Conservation (phyloP, 2,113 vertebrate genomes). For the Mustela lutreola region DNA sequence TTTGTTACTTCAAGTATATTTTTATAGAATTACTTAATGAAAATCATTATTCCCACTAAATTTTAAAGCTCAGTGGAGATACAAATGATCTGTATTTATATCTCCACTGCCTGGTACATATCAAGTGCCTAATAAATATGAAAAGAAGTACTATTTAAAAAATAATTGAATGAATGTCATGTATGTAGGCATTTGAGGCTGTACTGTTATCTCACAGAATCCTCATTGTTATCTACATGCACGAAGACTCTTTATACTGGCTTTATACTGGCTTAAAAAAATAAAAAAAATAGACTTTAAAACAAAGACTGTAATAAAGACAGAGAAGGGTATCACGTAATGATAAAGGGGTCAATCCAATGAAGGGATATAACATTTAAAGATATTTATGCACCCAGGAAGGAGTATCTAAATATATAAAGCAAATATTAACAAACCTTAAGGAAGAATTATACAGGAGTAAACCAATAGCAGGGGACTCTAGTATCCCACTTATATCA, state of each 20-base stretch:
- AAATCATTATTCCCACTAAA: not conserved
- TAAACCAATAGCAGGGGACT: not conserved
- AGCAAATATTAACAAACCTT: not conserved
- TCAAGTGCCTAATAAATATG: not conserved
- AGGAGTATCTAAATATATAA: not conserved
- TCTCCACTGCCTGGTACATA: not conserved
- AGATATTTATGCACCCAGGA: not conserved
- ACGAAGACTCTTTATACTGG: not conserved
- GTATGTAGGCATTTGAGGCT: not conserved
- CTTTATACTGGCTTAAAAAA: not conserved
- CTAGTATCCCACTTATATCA: not conserved
- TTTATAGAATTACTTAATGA: slow-evolving; percentile 29
- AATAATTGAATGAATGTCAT: not conserved
- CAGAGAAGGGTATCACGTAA: not conserved
- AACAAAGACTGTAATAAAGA: not conserved
- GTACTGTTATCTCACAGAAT: not conserved
- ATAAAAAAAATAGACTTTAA: not conserved
- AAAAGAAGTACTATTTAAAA: not conserved
- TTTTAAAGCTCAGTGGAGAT: not conserved
- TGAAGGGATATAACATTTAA: not conserved
- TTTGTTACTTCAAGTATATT: not conserved
- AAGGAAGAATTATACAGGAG: not conserved
- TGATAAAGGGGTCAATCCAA: not conserved
- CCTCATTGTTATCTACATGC: not conserved
- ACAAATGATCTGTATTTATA: not conserved